Percentiles rank a stretch among this genome's conserved stretches.
Evolutionary conservation across 2,797 vertebrate species (phyloP).

Genomic region (Setipinna tenuifilis): DNA sequence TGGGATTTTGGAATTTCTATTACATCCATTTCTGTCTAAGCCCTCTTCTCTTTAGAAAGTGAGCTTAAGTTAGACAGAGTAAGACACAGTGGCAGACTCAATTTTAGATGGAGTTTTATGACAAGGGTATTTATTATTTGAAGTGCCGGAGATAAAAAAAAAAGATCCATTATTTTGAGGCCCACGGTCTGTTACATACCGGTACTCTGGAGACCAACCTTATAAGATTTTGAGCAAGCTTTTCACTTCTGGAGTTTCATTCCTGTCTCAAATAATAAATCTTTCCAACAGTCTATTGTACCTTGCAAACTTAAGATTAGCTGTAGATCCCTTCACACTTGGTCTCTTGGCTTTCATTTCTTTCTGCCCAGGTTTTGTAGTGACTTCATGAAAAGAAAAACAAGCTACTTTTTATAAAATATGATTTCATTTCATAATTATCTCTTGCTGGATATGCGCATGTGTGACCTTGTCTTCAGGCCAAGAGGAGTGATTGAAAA

Average conservation of each 20-base stretch:
- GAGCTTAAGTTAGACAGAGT: constrained; percentile 53
- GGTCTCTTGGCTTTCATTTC: background rate
- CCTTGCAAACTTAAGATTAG: background rate
- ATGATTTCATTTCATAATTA: background rate
- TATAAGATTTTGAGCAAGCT: background rate
- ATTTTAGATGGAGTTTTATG: constrained; percentile 61
- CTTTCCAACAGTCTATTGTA: background rate
- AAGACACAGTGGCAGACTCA: constrained; percentile 40
- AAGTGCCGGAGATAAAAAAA: constrained; percentile 46
- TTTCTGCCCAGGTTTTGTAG: background rate
- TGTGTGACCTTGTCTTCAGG: constrained; percentile 1
- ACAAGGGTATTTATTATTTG: constrained; percentile 55
- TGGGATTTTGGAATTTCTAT: constrained; percentile 43
- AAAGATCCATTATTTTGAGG: constrained; percentile 31
- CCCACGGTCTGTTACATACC: constrained; percentile 41
- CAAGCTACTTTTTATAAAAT: background rate
- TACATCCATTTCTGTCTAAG: constrained; percentile 51
- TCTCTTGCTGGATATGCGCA: background rate
- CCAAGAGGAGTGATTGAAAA: background rate
- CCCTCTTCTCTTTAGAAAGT: constrained; percentile 47
- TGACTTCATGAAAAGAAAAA: background rate
- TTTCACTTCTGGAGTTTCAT: background rate
- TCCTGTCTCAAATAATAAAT: background rate
- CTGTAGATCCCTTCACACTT: background rate
- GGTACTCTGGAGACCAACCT: constrained; percentile 40